Evolutionary conservation across 2,888 invertebrate genomes (phyloP).

Genomic region (Drosophila buzzatii): DNA sequence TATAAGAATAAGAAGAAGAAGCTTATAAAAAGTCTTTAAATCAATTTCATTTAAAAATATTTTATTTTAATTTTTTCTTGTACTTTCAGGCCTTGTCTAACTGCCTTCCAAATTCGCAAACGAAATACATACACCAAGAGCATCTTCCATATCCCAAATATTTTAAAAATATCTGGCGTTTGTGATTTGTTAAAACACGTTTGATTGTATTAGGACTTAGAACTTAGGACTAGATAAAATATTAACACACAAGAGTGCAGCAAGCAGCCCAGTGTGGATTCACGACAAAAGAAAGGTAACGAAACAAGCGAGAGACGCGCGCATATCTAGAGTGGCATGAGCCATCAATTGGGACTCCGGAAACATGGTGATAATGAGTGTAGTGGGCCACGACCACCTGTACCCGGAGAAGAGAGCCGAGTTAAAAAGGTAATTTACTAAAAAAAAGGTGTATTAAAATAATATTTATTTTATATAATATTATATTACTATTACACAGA

Average conservation of each 20-base stretch:
- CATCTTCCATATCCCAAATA: slow-evolving; percentile 84
- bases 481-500: slow-evolving; percentile 61
- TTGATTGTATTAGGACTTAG: slow-evolving; percentile 60
- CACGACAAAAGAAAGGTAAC: slow-evolving; percentile 14
- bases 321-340: slow-evolving; percentile 84
- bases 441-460: neutral
- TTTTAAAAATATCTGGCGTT: slow-evolving; percentile 83
- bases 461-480: neutral
- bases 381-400: slow-evolving; percentile 91
- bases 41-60: no score
- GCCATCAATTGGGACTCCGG: slow-evolving; percentile 84
- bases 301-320: slow-evolving; percentile 2
- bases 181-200: slow-evolving; percentile 79
- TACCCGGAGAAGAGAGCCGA: slow-evolving; percentile 89
- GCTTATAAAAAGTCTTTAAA: no score
- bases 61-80: slow-evolving; percentile 10
- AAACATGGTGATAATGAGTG: slow-evolving; percentile 86
- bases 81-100: slow-evolving; percentile 85
- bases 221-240: slow-evolving; percentile 49
- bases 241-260: slow-evolving; percentile 24
- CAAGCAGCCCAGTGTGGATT: slow-evolving; percentile 18
- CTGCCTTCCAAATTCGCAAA: slow-evolving; percentile 84
- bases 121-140: slow-evolving; percentile 70
- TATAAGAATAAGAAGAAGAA: no score
- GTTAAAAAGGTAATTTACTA: slow-evolving; percentile 83